Conservation (phyloP, 2,888 invertebrate genomes). For the Rhopalosiphum nymphaeae region DNA sequence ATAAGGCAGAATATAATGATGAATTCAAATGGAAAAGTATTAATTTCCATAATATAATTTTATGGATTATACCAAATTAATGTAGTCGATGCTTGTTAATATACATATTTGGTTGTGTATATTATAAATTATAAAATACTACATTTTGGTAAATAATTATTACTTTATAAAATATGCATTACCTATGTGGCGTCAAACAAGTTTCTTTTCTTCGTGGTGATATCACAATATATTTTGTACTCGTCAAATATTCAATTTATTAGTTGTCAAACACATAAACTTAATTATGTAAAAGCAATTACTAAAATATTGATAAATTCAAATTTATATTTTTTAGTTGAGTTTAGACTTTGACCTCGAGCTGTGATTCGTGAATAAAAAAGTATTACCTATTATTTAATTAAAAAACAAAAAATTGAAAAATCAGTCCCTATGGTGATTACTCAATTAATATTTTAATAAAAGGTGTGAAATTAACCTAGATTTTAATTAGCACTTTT, state of each 20-base stretch:
- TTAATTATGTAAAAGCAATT: not conserved
- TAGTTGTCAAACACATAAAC: not conserved
- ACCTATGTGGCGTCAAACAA: not conserved
- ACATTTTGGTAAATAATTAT: not conserved
- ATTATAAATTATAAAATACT: not conserved
- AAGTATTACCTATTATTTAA: conserved; percentile 1
- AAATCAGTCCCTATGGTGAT: conserved; percentile 19
- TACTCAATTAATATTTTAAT: conserved; percentile 23
- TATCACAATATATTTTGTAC: not conserved
- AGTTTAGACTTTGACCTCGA: not conserved
- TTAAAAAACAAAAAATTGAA: not conserved
- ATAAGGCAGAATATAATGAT: not conserved
- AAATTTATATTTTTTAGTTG: not conserved
- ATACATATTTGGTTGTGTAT: not conserved
- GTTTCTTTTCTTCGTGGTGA: not conserved
- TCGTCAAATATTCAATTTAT: not conserved
- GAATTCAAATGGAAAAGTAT: not conserved
- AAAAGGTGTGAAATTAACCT: not conserved
- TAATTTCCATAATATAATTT: not conserved
- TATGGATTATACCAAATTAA: not conserved
- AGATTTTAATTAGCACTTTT: conserved; percentile 4
- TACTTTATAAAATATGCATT: not conserved
- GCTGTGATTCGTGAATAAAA: not conserved
- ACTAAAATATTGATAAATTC: not conserved
- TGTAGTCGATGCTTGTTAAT: not conserved